These are phyloP conservation scores for Pangasianodon gigas DNA, from an alignment of 2,113 vertebrate genomes.

Conservation along the genomic window DNA sequence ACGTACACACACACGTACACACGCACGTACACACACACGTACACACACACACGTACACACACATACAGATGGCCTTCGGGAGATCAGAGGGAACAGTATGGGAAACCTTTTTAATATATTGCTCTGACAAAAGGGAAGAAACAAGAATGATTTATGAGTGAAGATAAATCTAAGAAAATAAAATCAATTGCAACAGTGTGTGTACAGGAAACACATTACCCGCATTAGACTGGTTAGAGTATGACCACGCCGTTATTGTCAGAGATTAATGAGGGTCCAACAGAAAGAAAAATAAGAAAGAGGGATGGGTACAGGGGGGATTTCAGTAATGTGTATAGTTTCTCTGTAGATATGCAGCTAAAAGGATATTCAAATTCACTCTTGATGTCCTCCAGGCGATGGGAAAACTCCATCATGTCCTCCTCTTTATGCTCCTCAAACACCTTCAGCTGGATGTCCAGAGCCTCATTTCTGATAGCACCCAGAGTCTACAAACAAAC, in stretches of 20 bases:
- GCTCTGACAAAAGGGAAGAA: conserved; percentile 19
- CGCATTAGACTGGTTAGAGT: conserved; percentile 2
- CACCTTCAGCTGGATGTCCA: conserved; percentile 97
- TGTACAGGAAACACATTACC: conserved; percentile 31
- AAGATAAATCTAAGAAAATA: conserved; percentile 46
- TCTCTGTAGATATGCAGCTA: not conserved
- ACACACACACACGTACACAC: not conserved
- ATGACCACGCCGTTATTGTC: conserved; percentile 32
- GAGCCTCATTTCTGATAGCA: conserved; percentile 84
- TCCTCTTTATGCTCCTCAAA: conserved; percentile 97
- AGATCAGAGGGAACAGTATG: conserved; percentile 1
- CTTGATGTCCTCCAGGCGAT: conserved; percentile 91
- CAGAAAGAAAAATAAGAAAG: not conserved
- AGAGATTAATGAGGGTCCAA: conserved; percentile 35
- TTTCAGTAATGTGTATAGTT: not conserved
- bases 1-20: no score
- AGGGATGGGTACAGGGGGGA: not conserved
- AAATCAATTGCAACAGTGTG: conserved; percentile 21
- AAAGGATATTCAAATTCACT: conserved; percentile 97
- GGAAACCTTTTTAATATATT: conserved; percentile 24
- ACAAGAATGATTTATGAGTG: conserved; percentile 35
- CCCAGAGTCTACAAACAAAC: conserved; percentile 64
- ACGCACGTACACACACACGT: no score
- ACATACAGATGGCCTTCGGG: not conserved
- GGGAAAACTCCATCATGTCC: conserved; percentile 93